phyloP scores from a whole-genome alignment of 2,113 vertebrate species.

The Anthoscopus minutus region DNA sequence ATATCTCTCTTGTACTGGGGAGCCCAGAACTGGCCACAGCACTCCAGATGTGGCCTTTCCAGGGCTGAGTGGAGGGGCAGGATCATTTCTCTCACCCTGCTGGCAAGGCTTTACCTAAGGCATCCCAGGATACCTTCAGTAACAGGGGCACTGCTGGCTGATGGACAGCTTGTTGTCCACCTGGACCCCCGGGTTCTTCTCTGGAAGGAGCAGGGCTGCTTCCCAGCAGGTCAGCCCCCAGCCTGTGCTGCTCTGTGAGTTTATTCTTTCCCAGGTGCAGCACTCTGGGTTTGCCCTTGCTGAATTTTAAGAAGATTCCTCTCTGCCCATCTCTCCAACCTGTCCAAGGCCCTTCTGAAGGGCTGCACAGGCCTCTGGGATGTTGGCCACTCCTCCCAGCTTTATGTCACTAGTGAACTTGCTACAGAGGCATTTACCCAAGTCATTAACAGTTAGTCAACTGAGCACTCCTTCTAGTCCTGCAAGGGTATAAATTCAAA shows the following conservation, averaged over 20 bases:
- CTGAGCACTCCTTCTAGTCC: not conserved
- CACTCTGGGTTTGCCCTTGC: not conserved
- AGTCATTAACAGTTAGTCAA: too few relatives aligned
- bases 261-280: not conserved
- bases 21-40: not conserved
- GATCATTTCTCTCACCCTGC: not conserved
- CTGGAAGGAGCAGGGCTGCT: not conserved
- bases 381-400: not conserved
- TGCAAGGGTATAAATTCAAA: not conserved
- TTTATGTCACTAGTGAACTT: not conserved
- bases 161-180: not conserved
- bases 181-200: not conserved
- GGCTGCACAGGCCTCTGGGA: not conserved
- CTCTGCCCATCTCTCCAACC: not conserved
- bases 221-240: not conserved
- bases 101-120: not conserved
- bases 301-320: not conserved
- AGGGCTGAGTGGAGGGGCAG: not conserved
- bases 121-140: not conserved
- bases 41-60: not conserved
- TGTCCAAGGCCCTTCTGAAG: not conserved
- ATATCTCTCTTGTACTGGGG: not conserved
- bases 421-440: not conserved
- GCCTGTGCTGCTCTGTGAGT: not conserved
- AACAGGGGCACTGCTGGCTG: not conserved